These are phyloP conservation scores for Sanderia malayensis DNA, from an alignment of 30 jellyfish, hydroid and myxozoan genomes.

Conservation along the genomic window DNA sequence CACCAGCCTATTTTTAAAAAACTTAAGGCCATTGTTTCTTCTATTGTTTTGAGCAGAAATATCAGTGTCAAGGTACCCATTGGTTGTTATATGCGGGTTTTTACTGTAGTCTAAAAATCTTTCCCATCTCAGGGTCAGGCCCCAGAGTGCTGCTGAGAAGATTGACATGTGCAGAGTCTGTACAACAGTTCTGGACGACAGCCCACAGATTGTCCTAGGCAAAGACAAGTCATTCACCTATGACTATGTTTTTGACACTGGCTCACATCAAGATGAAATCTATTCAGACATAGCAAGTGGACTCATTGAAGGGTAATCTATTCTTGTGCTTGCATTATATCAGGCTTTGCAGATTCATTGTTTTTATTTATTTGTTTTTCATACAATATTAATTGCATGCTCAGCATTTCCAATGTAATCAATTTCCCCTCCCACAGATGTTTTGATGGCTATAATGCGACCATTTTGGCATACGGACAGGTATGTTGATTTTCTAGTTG, in stretches of 20 bases:
- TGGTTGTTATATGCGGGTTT: too few relatives aligned
- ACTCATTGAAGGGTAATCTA: constrained; percentile 86
- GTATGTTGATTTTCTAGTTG: constrained; percentile 24
- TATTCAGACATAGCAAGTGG: constrained; percentile 50
- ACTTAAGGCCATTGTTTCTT: too few relatives aligned
- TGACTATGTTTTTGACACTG: constrained; percentile 75
- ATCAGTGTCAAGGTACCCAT: too few relatives aligned
- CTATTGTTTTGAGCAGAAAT: too few relatives aligned
- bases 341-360: too few relatives aligned
- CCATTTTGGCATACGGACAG: constrained; percentile 97
- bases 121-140: constrained; percentile 71
- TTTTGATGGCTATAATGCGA: constrained; percentile 95
- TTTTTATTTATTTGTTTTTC: too few relatives aligned
- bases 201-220: constrained; percentile 86
- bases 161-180: constrained; percentile 87
- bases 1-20: too few relatives aligned
- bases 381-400: too few relatives aligned
- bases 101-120: too few relatives aligned
- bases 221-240: constrained; percentile 82
- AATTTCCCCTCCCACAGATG: constrained; percentile 40
- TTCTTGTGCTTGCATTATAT: too few relatives aligned
- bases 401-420: background rate
- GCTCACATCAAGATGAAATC: constrained; percentile 53
- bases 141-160: constrained; percentile 91
- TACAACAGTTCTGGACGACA: constrained; percentile 73